Base-by-base conservation (phyloP, 2,888 invertebrate genomes). In the Lamellibrachia columna region DNA sequence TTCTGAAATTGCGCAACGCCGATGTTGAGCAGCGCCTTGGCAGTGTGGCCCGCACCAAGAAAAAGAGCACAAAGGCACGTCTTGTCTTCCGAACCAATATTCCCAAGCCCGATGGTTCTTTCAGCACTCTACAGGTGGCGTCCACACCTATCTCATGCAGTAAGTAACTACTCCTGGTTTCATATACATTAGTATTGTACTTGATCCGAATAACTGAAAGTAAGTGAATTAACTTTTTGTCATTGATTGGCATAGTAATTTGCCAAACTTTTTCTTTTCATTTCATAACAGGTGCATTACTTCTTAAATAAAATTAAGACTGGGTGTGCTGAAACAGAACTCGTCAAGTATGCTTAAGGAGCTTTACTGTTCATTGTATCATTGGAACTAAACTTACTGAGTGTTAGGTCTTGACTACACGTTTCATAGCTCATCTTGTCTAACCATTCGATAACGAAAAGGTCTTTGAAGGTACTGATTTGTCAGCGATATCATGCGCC, bases 31-130 rank as follows among this genome's bases (percentile, higher is more conserved):
- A 98, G 96, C 97, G 99, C 93, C 95, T 96, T 93, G 96, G 96
- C 92, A 75, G 75, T 22, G 92, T 96, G 28, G 95, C 95, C 52
- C 95, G 95, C 93, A 96, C 96, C 91, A 96, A 96, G 93, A 99
- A 99, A 97, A 99, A 99, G 97, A 98, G 98, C 0, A 99, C 99
- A 0, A 97, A 98, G 93, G 99, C 99, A 96, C 98, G 99, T 92
- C 98, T 99, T 98, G 98, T 99, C 92, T 99, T 99, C 97, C 97
- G 99, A 93, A 98, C 98, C 0, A 98, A 98, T 94, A 97, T 99
- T 95, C 97, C 98, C 60, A 98, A 98, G 96, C 97, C 98, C 11
- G 98, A 98, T 95, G 98, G 98, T 4, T 97, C 97, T 75, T 97
- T 97, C 92, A 98, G 98, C 97, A 98, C 98, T 1, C 94, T 97